A percentile compares a stretch with the other conserved stretches of the same genome.
These are phyloP conservation scores for Chydorus sphaericus DNA, from an alignment of 2,888 invertebrate species.

Conservation along the genomic window DNA sequence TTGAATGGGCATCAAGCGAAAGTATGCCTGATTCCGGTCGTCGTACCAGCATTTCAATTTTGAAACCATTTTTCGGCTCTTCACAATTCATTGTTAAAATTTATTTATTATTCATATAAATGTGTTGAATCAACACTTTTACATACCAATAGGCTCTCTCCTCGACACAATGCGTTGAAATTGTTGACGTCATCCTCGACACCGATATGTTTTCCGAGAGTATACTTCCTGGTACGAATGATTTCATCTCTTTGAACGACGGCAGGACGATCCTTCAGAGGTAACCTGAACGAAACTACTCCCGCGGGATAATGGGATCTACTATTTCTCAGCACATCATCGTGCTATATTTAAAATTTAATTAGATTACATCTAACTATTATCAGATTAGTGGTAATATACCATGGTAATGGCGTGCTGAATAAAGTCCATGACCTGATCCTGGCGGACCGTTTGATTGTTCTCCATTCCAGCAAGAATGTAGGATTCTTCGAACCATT, in stretches of 20 bases:
- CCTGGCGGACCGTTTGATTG: conserved; percentile 22
- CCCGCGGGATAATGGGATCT: not conserved
- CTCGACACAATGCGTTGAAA: conserved; percentile 27
- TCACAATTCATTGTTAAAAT: conserved; percentile 7
- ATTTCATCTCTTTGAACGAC: conserved; percentile 11
- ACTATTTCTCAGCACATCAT: conserved; percentile 16
- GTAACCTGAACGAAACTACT: conserved; percentile 1
- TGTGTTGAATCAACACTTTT: not conserved
- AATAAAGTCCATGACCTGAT: conserved; percentile 16
- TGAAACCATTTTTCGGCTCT: conserved; percentile 17
- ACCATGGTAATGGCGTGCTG: conserved; percentile 18
- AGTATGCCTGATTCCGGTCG: conserved; percentile 18
- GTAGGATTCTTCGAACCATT: conserved; percentile 28
- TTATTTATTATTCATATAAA: not conserved
- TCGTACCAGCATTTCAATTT: conserved; percentile 24
- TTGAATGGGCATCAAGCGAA: conserved; percentile 23
- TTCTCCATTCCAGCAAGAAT: conserved; percentile 23
- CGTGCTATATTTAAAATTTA: conserved; percentile 18
- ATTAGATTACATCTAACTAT: not conserved
- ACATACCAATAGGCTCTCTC: conserved; percentile 23
- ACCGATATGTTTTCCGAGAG: conserved; percentile 12
- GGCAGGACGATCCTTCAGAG: conserved; percentile 7
- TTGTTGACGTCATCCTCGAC: conserved; percentile 22
- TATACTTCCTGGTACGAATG: conserved; percentile 12
- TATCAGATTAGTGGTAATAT: not conserved